These are phyloP conservation scores for Xiphydria camelus DNA, from an alignment of 2,888 invertebrate genomes.

Conservation along the genomic window DNA sequence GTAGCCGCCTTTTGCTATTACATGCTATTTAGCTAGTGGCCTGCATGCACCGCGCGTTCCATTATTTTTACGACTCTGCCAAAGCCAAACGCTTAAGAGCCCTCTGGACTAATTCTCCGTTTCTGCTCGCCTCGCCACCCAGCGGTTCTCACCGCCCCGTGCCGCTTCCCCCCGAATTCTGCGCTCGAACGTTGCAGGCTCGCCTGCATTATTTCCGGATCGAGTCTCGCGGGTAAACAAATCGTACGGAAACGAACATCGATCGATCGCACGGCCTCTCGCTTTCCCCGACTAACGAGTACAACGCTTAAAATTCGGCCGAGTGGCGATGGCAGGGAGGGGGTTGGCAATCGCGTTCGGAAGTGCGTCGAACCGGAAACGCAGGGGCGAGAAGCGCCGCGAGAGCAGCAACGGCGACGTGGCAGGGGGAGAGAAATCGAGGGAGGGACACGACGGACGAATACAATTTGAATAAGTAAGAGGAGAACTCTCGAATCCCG, in stretches of 20 bases:
- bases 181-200: too few relatives aligned
- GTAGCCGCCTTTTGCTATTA: conserved; percentile 42
- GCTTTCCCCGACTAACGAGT: too few relatives aligned
- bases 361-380: background rate
- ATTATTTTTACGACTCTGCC: conserved; percentile 53
- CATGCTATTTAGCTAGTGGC: conserved; percentile 50
- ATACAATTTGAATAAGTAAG: conserved; percentile 42
- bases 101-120: conserved; percentile 34
- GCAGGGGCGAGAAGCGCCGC: background rate
- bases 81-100: conserved; percentile 45
- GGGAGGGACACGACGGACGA: conserved; percentile 18
- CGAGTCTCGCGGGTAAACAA: too few relatives aligned
- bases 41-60: conserved; percentile 42
- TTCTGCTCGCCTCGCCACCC: conserved; percentile 25
- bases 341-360: too few relatives aligned
- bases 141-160: conserved; percentile 31
- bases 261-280: too few relatives aligned
- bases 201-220: too few relatives aligned
- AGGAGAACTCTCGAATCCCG: conserved; percentile 26
- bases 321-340: too few relatives aligned
- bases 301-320: too few relatives aligned
- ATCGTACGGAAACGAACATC: too few relatives aligned
- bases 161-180: too few relatives aligned
- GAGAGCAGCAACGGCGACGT: conserved; percentile 3
- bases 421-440: conserved; percentile 5